Base-by-base conservation (phyloP, 2,797 vertebrate species). In the Thunnus albacares region DNA sequence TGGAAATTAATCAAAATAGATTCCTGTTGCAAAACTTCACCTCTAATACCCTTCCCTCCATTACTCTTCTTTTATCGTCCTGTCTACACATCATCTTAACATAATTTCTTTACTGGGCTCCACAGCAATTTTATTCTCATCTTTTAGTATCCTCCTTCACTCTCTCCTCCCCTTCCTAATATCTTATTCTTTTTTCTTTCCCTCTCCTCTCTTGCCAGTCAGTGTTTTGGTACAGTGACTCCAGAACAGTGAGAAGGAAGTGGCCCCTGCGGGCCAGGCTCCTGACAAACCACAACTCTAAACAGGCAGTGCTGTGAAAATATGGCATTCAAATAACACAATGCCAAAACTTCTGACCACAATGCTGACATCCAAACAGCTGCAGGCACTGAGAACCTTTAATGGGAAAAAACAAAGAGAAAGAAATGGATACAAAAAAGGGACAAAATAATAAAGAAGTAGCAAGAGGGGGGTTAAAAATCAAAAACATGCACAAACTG, bases 201-300 rank as follows among this genome's bases (percentile, higher is more conserved):
- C 53, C 15, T 61, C 55, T 70, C 52, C 60, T 66, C 57, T 41
- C 56, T 43, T 68, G 76, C 79, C 73, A 83, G 84, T 61, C 83
- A 72, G 67, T 71, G 80, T 89, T 91, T 82, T 89, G 82, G 72
- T 88, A 83, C 77, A 85, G 57, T 18, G 43, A 85, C 77, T 90
- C 75, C 83, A 81, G 71, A 86, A 87, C 87, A 89, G 88, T 77
- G 80, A 85, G 83, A 69, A 90, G 89, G 90, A 93, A 91, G 91
- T 78, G 83, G 75, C 76, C 90, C 89, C 71, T 81, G 73, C 45
- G 80, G 87, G 82, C 87, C 73, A 77, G 81, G 76, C 86, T 92
- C 88, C 90, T 93, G 85, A 90, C 82, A 86, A 90, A 93, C 91
- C 91, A 66, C 90, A 91, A 92, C 85, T 90, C 90, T 86, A 89